Evolutionary conservation across 2,113 vertebrate genomes (phyloP), one percentile per base, ranked within the genome.

Genomic region (Neogobius melanostomus): DNA sequence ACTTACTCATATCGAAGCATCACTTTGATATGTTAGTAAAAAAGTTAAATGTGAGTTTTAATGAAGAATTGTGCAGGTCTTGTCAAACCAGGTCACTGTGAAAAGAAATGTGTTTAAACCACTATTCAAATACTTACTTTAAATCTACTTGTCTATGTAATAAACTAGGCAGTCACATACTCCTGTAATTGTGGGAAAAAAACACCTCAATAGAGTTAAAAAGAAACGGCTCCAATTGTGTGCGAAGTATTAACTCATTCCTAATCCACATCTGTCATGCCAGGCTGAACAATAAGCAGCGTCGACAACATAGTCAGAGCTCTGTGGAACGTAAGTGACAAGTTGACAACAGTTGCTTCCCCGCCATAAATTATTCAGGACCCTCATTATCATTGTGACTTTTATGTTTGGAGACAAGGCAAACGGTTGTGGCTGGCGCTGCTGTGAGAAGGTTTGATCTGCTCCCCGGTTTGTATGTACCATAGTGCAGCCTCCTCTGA

Each of bases 331-430:
- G 49, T 52, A 60, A 72, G 9, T 69, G 64, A 77, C 57, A 65
- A 36, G 28, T 36, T 36, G 28, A 62, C 69, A 59, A 53, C 9
- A 14, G 21, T 43, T n/a, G 46, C 61, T 70, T 76, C 61, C 65
- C 47, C 64, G 3, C 14, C n/a, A 54, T 89, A 46, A 76, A 80
- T 84, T 49, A 84, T 80, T 62, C 60, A 77, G 52, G 12, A 11
- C 16, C 11, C 9, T 76, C 49, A 64, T 84, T 76, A 69, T 75
- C 64, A 72, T 64, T 15, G 53, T 5, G 42, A 68, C 50, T 59
- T 82, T 73, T 59, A 61, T 57, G 64, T 71, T 67, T 7, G 45
- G 43, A 44, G 57, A 50, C 51, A 5, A 50, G 62, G 52, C 53
- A 8, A 46, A 54, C 56, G n/a, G 50, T 15, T 62, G 79, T 62